These are phyloP conservation scores for Pelobates fuscus DNA, from an alignment of 2,113 vertebrate species.

Conservation along the genomic window DNA sequence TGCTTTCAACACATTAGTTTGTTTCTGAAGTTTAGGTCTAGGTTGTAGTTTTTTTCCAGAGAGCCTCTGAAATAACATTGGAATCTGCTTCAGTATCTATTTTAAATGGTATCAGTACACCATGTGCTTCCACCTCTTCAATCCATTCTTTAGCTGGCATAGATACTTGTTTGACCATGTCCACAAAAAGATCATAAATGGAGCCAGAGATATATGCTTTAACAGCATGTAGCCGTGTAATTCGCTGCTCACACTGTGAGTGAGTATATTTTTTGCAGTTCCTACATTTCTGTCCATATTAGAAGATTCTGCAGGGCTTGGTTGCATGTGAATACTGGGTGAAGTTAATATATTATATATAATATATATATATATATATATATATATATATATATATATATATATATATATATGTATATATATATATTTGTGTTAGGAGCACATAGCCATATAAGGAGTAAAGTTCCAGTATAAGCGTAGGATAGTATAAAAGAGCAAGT, in stretches of 20 bases:
- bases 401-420: too few species aligned
- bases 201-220: background rate
- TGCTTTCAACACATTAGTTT: background rate
- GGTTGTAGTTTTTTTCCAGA: background rate
- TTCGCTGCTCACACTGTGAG: background rate
- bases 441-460: too few species aligned
- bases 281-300: slow-evolving; percentile 3
- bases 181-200: background rate
- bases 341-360: too few species aligned
- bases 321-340: too few species aligned
- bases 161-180: background rate
- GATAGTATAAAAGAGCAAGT: too few species aligned
- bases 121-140: background rate
- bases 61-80: background rate
- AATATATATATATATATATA: too few species aligned
- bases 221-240: background rate
- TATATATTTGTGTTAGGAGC: too few species aligned
- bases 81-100: background rate
- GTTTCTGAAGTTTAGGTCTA: slow-evolving; percentile 1
- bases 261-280: background rate
- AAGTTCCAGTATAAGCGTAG: too few species aligned
- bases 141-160: background rate
- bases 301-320: too few species aligned
- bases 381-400: too few species aligned
- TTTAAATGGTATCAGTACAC: background rate